Conservation (phyloP, 37 sponge, comb jelly and placozoan genomes). For the Axinella damicornis region DNA sequence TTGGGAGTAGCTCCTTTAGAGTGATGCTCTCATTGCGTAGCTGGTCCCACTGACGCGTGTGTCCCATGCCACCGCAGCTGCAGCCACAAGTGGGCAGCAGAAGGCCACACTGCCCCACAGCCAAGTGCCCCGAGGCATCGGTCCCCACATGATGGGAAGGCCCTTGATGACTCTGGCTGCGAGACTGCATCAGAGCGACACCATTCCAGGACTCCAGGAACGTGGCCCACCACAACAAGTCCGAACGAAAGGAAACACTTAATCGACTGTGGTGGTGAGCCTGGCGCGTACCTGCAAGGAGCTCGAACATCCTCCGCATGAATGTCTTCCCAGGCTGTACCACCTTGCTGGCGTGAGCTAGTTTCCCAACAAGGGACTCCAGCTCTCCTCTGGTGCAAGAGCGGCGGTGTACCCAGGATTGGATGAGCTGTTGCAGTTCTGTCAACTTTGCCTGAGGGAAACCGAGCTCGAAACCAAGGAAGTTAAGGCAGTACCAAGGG, state of each 20-base stretch:
- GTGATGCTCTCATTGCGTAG: not conserved
- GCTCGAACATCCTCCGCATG: no score
- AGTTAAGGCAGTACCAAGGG: not conserved
- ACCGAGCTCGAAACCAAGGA: not conserved
- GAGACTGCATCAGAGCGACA: not conserved
- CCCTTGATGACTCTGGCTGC: not conserved
- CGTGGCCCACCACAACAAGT: no score
- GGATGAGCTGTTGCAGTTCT: not conserved
- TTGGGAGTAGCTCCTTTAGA: conserved; percentile 5
- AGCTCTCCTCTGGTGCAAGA: not conserved
- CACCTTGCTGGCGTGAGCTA: no score
- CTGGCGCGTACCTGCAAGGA: no score
- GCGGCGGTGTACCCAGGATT: not conserved
- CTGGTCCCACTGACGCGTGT: no score
- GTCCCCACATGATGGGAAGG: not conserved
- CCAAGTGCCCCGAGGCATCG: not conserved
- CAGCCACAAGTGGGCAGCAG: not conserved
- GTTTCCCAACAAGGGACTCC: no score
- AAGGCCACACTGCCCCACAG: not conserved
- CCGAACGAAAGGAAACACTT: no score
- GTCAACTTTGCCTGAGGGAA: not conserved
- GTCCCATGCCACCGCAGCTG: not conserved
- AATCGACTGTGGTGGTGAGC: no score
- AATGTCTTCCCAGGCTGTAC: no score
- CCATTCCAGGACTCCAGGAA: no score